phyloP scores from a whole-genome alignment of 2,888 invertebrate genomes.

The Nephrotoma guestfalica region DNA sequence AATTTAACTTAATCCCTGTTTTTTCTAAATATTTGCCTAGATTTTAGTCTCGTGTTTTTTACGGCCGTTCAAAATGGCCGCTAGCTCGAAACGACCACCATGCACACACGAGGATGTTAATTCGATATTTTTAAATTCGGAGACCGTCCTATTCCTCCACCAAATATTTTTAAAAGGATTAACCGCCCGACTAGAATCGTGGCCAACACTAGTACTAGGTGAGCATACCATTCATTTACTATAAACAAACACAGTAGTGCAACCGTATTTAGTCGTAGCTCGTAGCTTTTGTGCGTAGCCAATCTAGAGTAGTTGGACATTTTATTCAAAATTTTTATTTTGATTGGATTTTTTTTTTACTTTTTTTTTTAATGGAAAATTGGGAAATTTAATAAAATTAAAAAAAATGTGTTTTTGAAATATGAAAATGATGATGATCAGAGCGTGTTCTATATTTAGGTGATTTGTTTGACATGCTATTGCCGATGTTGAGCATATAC shows the following conservation, averaged over 20 bases:
- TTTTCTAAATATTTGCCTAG: slow-evolving; percentile 17
- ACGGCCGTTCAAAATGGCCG: slow-evolving; percentile 85
- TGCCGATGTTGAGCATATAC: slow-evolving; percentile 89
- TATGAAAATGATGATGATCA: background rate
- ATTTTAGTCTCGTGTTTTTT: slow-evolving; percentile 72
- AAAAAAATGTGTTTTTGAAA: background rate
- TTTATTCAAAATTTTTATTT: background rate
- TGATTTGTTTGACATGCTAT: slow-evolving; percentile 85
- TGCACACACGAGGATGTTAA: slow-evolving; percentile 89
- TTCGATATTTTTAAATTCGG: slow-evolving; percentile 85
- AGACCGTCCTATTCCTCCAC: slow-evolving; percentile 81
- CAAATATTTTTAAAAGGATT: slow-evolving; percentile 89
- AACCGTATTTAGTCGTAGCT: background rate
- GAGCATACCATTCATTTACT: slow-evolving; percentile 20
- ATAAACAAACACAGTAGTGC: background rate
- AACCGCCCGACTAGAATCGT: slow-evolving; percentile 79
- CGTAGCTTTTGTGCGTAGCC: background rate
- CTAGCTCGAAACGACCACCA: slow-evolving; percentile 82
- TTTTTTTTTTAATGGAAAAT: background rate
- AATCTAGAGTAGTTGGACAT: background rate
- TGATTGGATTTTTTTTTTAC: background rate
- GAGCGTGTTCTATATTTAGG: slow-evolving; percentile 36
- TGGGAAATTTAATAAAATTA: background rate
- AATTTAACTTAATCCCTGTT: background rate
- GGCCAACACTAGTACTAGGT: slow-evolving; percentile 89